Evolutionary conservation across 1,140 invertebrate genomes (phyloP), one percentile per base, ranked within the genome.

Genomic region (Bombus pascuorum): DNA sequence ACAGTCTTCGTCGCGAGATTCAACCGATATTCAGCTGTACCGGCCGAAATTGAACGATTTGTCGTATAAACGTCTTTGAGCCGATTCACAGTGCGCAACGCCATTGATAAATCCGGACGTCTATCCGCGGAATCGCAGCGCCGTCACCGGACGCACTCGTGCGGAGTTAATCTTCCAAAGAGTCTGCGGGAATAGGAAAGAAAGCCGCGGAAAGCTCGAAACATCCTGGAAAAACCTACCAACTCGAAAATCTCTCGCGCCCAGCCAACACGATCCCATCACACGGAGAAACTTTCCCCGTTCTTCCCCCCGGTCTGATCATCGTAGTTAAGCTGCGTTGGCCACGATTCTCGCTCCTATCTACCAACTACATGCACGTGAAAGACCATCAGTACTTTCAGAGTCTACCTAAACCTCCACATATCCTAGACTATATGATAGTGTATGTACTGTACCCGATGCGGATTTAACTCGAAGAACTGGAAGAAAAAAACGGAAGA

Each of bases 1-100:
- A 84, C 75, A 59, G 53, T 83, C 86, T 42, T 62, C 9, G 86
- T 37, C 81, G 66, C 59, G 82, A 74, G 71, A 68, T 79, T 47
- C 75, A 71, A 71, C 68, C 86, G 86, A 87, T 87, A 87, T 87
- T 87, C 86, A 66, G 71, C 77, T 66, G 32, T 62, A 32, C 44
- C 22, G 53, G n/a, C 25, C 37, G 77, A 81, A 87, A 87, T 85
- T 85, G 86, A 87, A 85, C 82, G 77, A 87, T 87, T 85, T 87
- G 76, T 85, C 86, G 77, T 87, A 85, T 84, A 78, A 85, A 71
- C 83, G 75, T 72, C 76, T 87, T 84, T 75, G 59, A 87, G 68
- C 68, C 74, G 82, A 53, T 53, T 37, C 81, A 39, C 81, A 39
- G 42, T 25, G 28, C 28, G 72, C 34, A 57, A 42, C 59, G 28